Evolutionary conservation across 1,140 invertebrate species (phyloP), one percentile per base, ranked within the genome.

Genomic region (Neodiprion virginianus): DNA sequence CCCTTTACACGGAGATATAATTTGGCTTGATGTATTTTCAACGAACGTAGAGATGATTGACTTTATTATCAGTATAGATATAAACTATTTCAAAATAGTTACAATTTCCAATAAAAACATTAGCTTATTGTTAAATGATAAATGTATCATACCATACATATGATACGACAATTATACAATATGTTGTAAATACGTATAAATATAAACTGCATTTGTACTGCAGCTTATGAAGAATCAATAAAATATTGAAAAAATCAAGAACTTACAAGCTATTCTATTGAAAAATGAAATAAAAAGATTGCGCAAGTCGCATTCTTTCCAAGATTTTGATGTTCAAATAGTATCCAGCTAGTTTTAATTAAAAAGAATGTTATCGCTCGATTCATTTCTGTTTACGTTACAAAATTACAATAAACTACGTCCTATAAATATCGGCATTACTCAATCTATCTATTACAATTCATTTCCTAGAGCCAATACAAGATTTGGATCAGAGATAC

Each of bases 61-160:
- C 53, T 61, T 61, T 61, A 61, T 61, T 61, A 40, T 40, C 8
- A 61, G n/a, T 61, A 61, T 61, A 61, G 11, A 40, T 69, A 71
- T 69, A 69, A 69, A 69, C 68, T 69, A 69, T 69, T 69, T 17
- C 28, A 69, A 69, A 69, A 48, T 71, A 71, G 70, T 47, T 71
- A 40, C 70, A 71, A 40, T 71, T 23, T 47, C 7, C 23, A 71
- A 71, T 14, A 12, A 49, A 14, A 49, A 11, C 12, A 23, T 65
- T 65, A 14, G 12, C 17, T 65, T 21, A 14, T 14, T 65, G 17
- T 21, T 21, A 17, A 14, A 1, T 21, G 17, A 65, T 21, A 65
- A 17, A 17, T 14, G 12, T 14, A 65, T 65, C 12, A 5, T 21
- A 65, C 17, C 12, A 65, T 69, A 28, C 12, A 69, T 11, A 12